Percentiles rank a stretch among this genome's conserved stretches.
These are phyloP conservation scores for Epistrophella euchroma DNA, from an alignment of 2,888 invertebrate genomes.

Conservation along the genomic window DNA sequence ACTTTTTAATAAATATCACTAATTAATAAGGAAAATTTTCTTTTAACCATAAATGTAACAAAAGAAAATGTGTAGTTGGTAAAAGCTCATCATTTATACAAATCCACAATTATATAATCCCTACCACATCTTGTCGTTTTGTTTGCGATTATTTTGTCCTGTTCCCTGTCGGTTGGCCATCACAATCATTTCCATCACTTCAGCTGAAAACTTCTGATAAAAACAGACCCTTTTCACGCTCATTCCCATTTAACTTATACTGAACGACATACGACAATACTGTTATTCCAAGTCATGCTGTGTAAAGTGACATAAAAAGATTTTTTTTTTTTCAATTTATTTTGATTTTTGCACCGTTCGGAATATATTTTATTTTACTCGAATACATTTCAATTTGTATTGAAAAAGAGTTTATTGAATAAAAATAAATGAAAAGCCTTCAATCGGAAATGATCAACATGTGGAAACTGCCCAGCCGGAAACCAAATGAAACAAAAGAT, in stretches of 20 bases:
- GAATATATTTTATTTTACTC: not conserved
- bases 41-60: not conserved
- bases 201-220: not conserved
- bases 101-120: not conserved
- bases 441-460: conserved; percentile 1
- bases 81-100: not conserved
- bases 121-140: not conserved
- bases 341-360: not conserved
- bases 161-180: not conserved
- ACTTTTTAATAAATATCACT: not conserved
- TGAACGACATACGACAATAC: not conserved
- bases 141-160: not conserved
- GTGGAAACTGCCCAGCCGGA: not conserved
- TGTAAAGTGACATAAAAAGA: not conserved
- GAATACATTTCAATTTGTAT: not conserved
- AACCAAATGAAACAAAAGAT: conserved; percentile 6
- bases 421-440: conserved; percentile 12
- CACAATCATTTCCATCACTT: not conserved
- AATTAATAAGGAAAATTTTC: not conserved
- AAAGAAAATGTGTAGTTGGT: not conserved
- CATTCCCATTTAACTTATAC: not conserved
- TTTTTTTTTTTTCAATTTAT: not conserved
- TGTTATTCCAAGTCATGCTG: not conserved
- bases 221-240: not conserved
- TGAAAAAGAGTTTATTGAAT: not conserved